phyloP scores from a whole-genome alignment of 2,113 vertebrate species.

The Leptocoma aspasia region DNA sequence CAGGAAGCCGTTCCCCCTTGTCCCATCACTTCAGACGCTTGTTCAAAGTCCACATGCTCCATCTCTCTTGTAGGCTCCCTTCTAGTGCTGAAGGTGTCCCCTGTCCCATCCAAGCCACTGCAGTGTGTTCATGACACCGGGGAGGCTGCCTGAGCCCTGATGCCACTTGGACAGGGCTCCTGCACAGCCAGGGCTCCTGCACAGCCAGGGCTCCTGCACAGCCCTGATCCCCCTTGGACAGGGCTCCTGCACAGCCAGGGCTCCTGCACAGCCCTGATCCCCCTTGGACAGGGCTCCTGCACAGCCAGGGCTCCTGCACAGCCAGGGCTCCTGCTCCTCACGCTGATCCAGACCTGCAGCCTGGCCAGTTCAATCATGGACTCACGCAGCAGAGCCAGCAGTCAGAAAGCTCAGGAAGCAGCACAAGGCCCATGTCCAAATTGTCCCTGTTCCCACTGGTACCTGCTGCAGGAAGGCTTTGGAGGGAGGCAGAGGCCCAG shows the following conservation, averaged over 20 bases:
- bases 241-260: no score
- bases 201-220: neutral
- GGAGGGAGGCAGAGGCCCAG: neutral
- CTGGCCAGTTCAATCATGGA: neutral
- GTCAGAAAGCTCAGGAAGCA: fast-evolving
- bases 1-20: neutral
- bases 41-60: neutral
- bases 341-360: fast-evolving
- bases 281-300: neutral
- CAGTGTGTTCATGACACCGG: fast-evolving
- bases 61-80: neutral
- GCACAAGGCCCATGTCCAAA: neutral
- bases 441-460: fast-evolving
- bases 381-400: neutral
- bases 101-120: neutral
- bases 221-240: neutral
- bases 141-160: neutral
- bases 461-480: fast-evolving
- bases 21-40: neutral
- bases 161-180: neutral
- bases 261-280: neutral
- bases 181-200: neutral
- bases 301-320: no score
- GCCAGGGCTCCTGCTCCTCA: neutral
- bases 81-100: neutral